Conservation (phyloP, 2,888 invertebrate species). For the Drosophila parthenogenetica region DNA sequence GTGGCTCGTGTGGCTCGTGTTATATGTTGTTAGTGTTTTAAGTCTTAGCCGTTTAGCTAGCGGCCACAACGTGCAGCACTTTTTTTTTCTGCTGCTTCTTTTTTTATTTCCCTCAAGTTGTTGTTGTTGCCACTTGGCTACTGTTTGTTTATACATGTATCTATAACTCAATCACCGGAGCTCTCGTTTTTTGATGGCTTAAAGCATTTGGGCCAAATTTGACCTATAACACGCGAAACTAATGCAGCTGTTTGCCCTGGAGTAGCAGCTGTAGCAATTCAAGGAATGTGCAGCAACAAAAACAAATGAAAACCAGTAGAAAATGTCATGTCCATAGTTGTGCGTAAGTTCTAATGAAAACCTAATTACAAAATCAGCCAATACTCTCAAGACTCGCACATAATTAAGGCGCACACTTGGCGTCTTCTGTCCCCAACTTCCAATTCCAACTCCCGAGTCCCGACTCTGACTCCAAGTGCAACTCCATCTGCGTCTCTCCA, state of each 20-base stretch:
- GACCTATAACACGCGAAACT: constrained; percentile 62
- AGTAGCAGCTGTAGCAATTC: constrained; percentile 25
- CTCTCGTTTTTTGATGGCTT: neutral
- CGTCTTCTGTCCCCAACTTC: constrained; percentile 43
- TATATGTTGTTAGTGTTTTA: constrained; percentile 60
- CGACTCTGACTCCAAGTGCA: constrained; percentile 7
- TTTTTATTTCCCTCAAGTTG: constrained; percentile 11
- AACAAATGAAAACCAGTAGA: constrained; percentile 5
- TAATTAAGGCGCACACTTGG: constrained; percentile 82
- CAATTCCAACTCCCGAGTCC: constrained; percentile 5
- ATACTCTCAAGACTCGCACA: constrained; percentile 82
- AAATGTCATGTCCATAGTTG: constrained; percentile 70
- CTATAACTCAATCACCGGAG: constrained; percentile 75
- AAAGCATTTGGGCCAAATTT: constrained; percentile 57
- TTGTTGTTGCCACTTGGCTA: constrained; percentile 69
- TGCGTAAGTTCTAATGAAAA: constrained; percentile 78
- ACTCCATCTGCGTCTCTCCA: constrained; percentile 24
- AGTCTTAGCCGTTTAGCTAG: constrained; percentile 63
- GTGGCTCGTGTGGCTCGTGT: constrained; percentile 74
- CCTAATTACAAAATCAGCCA: constrained; percentile 82
- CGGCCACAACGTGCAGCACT: constrained; percentile 38
- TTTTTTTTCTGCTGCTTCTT: constrained; percentile 25
- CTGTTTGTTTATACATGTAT: constrained; percentile 80
- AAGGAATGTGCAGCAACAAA: constrained; percentile 27
- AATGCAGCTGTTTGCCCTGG: constrained; percentile 21